Base-by-base conservation (phyloP, 1,140 invertebrate species). In the Platorchestia sp. region DNA sequence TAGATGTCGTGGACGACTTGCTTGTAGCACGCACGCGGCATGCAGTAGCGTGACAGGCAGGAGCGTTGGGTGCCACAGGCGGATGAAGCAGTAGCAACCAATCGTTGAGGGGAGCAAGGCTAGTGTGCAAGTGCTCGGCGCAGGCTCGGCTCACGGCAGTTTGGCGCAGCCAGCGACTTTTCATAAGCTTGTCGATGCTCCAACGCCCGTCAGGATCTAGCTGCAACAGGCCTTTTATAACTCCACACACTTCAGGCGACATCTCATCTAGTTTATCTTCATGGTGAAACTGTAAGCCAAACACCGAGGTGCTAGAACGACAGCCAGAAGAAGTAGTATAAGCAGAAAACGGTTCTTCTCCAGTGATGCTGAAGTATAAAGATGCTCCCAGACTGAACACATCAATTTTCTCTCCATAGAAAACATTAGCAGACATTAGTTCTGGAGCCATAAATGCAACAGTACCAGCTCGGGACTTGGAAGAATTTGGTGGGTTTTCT, bases 381-480 rank as follows among this genome's bases (percentile, higher is more conserved):
- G 95, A 95, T 19, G 95, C 95, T 44, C 95, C 95, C 41, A 95
- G 45, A 89, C 95, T 53, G 87, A 95, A 95, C 41, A 95, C n/a
- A 53, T 95, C 95, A 27, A 95, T 45, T 45, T 95, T 95, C 42
- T 43, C n/a, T 45, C 95, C 95, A 90, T 95, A 95, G 16, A 95
- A 95, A 40, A 90, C 89, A 89, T 95, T 95, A 42, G 95, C 27
- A 22, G 45, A 89, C 95, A 95, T 95, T 7, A 95, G 95, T 45
- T 95, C 95, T 90, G 95, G 95, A 43, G 95, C 95, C 95, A 95
- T 95, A 45, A 44, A 95, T 89, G 95, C 41, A 36, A 95, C 6
- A 45, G 95, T 95, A 40, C 95, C 95, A 45, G 95, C 95, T 0
- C 95, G 86, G n/a, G 89, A 47, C 45, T 90, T 43, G 22, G 95